Evolutionary conservation across 92 coral and sea anemone species (phyloP).

Genomic region (Palythoa caribaeorum): DNA sequence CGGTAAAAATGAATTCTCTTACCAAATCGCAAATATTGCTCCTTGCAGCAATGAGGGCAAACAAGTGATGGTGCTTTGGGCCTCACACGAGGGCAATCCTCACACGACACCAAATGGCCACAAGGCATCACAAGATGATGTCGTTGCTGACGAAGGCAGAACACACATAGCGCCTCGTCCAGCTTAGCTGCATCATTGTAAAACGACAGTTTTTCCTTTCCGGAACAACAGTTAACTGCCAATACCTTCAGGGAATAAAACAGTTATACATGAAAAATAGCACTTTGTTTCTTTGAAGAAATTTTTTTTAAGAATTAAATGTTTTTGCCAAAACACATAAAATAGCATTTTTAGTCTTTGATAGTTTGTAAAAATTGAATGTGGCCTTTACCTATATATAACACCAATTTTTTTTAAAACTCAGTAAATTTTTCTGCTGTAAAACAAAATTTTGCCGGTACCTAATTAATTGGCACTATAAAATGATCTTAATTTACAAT

Average conservation of each 20-base stretch:
- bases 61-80: conserved; percentile 14
- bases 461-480: too few species aligned
- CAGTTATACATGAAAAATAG: too few species aligned
- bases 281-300: too few species aligned
- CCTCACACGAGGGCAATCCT: neutral
- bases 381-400: too few species aligned
- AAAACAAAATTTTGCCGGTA: too few species aligned
- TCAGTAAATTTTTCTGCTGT: too few species aligned
- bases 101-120: conserved; percentile 35
- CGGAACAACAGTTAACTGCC: neutral
- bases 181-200: neutral
- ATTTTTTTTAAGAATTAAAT: too few species aligned
- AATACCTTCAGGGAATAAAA: neutral
- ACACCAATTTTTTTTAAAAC: too few species aligned
- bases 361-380: too few species aligned
- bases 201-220: neutral
- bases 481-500: too few species aligned
- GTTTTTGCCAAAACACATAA: too few species aligned
- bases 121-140: neutral
- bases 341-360: too few species aligned
- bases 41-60: conserved; percentile 36
- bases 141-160: conserved; percentile 16
- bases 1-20: neutral
- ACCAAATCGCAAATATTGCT: conserved; percentile 26
- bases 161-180: conserved; percentile 26